Evolutionary conservation across 2,888 invertebrate species (phyloP).

Genomic region (Bombylius major): DNA sequence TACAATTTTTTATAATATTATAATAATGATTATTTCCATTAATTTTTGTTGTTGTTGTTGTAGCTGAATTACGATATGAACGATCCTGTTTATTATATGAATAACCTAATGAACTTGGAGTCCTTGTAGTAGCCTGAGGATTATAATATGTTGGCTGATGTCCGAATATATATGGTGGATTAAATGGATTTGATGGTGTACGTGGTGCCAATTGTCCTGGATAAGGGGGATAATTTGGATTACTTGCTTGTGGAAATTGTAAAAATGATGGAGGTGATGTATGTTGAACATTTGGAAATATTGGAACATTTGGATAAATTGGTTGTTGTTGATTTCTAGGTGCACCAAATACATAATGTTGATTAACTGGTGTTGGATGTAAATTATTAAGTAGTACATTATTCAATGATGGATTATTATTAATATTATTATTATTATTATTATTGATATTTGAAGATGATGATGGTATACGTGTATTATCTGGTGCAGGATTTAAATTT

Average conservation of each 20-base stretch:
- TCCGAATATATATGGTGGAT: slow-evolving; percentile 34
- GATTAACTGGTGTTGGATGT: slow-evolving; percentile 25
- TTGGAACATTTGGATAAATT: slow-evolving; percentile 32
- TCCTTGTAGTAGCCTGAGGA: slow-evolving; percentile 32
- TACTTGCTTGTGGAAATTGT: slow-evolving; percentile 36
- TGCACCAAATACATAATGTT: slow-evolving; percentile 35
- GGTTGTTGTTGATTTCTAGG: slow-evolving; percentile 21
- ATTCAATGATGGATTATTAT: slow-evolving; percentile 38
- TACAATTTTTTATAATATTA: too few relatives aligned
- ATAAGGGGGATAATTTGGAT: slow-evolving; percentile 31
- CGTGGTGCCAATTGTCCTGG: slow-evolving; percentile 31
- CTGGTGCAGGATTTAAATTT: slow-evolving; percentile 33
- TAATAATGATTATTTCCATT: too few relatives aligned
- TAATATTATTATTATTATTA: slow-evolving; percentile 18
- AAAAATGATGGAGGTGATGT: slow-evolving; percentile 33
- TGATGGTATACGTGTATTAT: slow-evolving; percentile 21
- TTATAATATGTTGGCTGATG: slow-evolving; percentile 29
- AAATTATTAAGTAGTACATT: slow-evolving; percentile 2
- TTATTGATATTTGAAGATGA: slow-evolving; percentile 17
- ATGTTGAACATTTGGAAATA: slow-evolving; percentile 33
- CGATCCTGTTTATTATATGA: too few relatives aligned
- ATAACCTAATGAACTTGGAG: slow-evolving; percentile 22
- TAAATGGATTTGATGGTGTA: slow-evolving; percentile 31
- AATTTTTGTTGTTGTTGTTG: too few relatives aligned
- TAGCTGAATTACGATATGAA: too few relatives aligned